phyloP scores from a whole-genome alignment of 2,888 invertebrate species.

The Aelia acuminata region DNA sequence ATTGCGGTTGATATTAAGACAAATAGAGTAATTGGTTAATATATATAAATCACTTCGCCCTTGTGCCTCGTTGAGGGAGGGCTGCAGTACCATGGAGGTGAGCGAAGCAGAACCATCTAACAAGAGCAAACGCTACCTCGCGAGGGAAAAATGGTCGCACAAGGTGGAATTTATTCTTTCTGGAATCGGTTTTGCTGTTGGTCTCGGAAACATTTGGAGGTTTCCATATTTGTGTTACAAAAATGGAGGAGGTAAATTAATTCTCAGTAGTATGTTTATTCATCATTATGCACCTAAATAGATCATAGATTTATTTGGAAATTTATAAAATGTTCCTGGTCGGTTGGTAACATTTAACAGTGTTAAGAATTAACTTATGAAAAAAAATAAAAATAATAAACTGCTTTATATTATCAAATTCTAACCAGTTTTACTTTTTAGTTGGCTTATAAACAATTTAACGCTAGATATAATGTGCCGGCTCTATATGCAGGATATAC shows the following conservation, averaged over 20 bases:
- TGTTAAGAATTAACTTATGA: too few relatives aligned
- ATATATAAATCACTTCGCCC: constrained; percentile 57
- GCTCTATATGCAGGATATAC: too few relatives aligned
- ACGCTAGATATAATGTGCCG: too few relatives aligned
- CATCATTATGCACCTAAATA: too few relatives aligned
- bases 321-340: too few relatives aligned
- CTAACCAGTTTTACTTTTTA: too few relatives aligned
- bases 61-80: constrained; percentile 25
- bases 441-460: too few relatives aligned
- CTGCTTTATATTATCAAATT: too few relatives aligned
- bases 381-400: too few relatives aligned
- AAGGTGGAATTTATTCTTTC: constrained; percentile 74
- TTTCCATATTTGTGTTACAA: constrained; percentile 76
- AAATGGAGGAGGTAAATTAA: constrained; percentile 70
- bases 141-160: constrained; percentile 66
- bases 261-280: not conserved
- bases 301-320: too few relatives aligned
- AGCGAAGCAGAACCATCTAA: not conserved
- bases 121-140: not conserved
- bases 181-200: constrained; percentile 75
- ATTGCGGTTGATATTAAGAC: not conserved
- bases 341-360: too few relatives aligned
- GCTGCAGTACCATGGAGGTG: constrained; percentile 52
- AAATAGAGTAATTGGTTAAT: constrained; percentile 55
- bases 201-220: constrained; percentile 77